These are phyloP conservation scores for Felis chaus DNA, from an alignment of 2,113 vertebrate species.

Conservation along the genomic window DNA sequence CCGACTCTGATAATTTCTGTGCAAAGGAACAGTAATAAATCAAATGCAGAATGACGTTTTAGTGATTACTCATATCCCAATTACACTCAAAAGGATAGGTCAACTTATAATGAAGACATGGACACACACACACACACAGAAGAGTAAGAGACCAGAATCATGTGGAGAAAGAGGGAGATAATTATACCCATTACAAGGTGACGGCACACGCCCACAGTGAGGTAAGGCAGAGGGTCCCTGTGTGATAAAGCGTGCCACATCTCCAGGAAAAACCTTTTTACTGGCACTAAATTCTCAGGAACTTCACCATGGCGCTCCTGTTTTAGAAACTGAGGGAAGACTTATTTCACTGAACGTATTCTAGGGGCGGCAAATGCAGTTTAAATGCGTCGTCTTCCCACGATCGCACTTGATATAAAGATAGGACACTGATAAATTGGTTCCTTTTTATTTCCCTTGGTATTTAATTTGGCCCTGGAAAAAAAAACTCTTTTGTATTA, in stretches of 20 bases:
- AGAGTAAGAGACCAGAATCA: not conserved
- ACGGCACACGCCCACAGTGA: not conserved
- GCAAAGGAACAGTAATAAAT: conserved; percentile 57
- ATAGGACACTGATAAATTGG: conserved; percentile 13
- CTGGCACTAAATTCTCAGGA: not conserved
- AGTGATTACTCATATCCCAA: not conserved
- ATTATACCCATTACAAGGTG: not conserved
- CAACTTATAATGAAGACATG: not conserved
- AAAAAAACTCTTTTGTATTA: not conserved
- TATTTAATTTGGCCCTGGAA: not conserved
- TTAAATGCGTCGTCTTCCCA: conserved; percentile 20
- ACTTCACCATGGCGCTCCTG: not conserved
- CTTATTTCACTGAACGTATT: not conserved
- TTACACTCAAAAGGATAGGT: conserved; percentile 1
- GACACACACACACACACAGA: not conserved
- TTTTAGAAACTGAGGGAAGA: conserved; percentile 11
- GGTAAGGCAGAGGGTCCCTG: not conserved
- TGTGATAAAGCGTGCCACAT: not conserved
- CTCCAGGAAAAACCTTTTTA: conserved; percentile 4
- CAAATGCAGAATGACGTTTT: conserved; percentile 16
- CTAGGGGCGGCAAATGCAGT: not conserved
- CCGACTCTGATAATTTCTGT: conserved; percentile 97
- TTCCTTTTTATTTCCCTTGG: conserved; percentile 37
- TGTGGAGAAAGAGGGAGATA: not conserved
- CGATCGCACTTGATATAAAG: not conserved